Percentiles rank a stretch among this genome's conserved stretches.
Conservation (phyloP, 2,113 vertebrate genomes). For the Notarius quadriscutis region DNA sequence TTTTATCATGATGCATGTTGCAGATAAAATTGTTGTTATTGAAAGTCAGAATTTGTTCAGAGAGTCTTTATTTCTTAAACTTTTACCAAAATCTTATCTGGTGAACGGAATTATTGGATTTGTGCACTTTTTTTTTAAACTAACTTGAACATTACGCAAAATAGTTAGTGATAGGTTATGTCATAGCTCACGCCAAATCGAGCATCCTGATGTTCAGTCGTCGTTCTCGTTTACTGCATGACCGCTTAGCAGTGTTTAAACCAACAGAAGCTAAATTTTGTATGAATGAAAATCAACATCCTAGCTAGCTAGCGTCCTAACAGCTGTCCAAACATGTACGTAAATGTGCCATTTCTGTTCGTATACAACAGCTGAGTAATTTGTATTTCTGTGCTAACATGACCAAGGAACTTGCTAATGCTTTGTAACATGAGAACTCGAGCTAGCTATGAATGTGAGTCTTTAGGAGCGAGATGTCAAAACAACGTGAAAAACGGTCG, state of each 20-base stretch:
- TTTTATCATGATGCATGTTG: neutral
- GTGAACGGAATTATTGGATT: neutral
- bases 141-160: neutral
- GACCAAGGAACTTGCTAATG: neutral
- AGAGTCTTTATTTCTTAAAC: neutral
- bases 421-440: neutral
- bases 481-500: neutral
- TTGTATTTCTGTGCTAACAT: neutral
- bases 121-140: too few species aligned
- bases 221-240: neutral
- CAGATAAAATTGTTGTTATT: neutral
- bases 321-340: neutral
- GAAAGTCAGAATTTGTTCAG: neutral
- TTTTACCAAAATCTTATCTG: neutral
- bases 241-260: neutral
- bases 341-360: neutral
- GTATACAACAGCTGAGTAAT: neutral
- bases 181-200: neutral
- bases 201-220: neutral
- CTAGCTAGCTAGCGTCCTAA: neutral
- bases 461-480: neutral
- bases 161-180: neutral
- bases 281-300: neutral
- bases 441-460: neutral
- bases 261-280: neutral